These are phyloP conservation scores for Drosophila micromelanica DNA, from an alignment of 1,140 invertebrate species.

Conservation along the genomic window DNA sequence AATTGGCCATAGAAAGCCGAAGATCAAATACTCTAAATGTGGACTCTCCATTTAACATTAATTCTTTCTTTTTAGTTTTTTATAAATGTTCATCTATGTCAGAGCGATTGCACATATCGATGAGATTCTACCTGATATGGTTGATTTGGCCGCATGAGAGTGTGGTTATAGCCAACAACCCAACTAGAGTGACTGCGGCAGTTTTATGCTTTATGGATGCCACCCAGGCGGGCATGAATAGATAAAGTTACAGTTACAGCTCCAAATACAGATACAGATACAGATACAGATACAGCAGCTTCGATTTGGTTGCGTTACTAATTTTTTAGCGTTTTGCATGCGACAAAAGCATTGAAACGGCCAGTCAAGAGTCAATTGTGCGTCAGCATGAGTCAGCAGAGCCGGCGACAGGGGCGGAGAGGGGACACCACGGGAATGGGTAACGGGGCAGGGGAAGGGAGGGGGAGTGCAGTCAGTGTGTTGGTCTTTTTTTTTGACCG, in stretches of 20 bases:
- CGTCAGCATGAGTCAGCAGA: conserved; percentile 77
- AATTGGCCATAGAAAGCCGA: neutral
- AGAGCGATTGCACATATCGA: neutral
- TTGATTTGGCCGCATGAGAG: neutral
- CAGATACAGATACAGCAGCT: conserved; percentile 34
- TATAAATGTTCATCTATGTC: neutral
- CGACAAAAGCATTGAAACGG: conserved; percentile 66
- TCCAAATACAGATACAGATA: conserved; percentile 15
- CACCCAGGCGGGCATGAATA: conserved; percentile 51
- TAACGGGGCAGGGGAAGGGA: neutral
- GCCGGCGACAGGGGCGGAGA: neutral
- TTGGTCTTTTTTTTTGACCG: conserved; percentile 5
- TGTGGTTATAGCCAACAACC: conserved; percentile 8
- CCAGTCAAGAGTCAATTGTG: conserved; percentile 68
- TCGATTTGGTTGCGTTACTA: conserved; percentile 63
- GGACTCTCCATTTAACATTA: neutral
- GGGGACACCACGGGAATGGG: neutral
- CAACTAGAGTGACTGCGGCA: conserved; percentile 17
- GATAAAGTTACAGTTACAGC: conserved; percentile 33
- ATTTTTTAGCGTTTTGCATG: conserved; percentile 71
- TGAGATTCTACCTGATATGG: no score
- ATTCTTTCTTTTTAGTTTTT: no score
- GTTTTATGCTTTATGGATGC: conserved; percentile 51
- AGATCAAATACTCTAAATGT: conserved; percentile 3
- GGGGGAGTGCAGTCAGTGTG: conserved; percentile 28